Evolutionary conservation across 2,888 invertebrate genomes (phyloP), one percentile per base, ranked within the genome.

Genomic region (Andrena flavipes): DNA sequence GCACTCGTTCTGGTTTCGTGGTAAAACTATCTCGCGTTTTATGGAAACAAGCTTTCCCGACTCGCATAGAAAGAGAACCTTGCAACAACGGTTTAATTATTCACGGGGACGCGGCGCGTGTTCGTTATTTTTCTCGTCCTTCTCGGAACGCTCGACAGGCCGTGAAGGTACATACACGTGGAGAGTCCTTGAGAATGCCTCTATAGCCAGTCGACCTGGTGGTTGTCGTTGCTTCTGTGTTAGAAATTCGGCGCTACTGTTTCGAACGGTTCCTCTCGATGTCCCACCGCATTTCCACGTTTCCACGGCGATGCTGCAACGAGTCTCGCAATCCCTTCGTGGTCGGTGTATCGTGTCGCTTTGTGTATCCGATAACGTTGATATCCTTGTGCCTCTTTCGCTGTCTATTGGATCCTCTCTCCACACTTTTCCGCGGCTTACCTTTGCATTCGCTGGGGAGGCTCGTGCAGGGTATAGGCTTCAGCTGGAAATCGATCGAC

Each of bases 91-190:
- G 69, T 56, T 86, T 78, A 72, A 84, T 86, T 87, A 77, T 64
- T 65, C 73, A 59, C 29, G 16, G 42, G 54, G 62, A 49, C 63
- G 70, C 70, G 63, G 63, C 33, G 59, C 54, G 68, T 33, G 64
- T 72, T 85, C 67, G 49, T 86, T 86, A 80, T 78, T 85, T 85
- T 83, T 71, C 83, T 71, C 86, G 77, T 87, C 70, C 77, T 86
- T 88, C 88, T 88, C n/a, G 69, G 84, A 86, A 88, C 78, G 65
- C 72, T 78, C 86, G 82, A 59, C 78, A 64, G 56, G 23, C 83
- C 86, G 73, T 85, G 88, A 88, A 86, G 86, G 80, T 73, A 75
- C 82, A 42, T 16, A 42, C 64, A 20, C 65, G 68, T 72, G 49
- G 76, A 76, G 73, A 76, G 77, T 83, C 86, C 86, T 88, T 86